Evolutionary conservation across 2,113 vertebrate genomes (phyloP), one percentile per base, ranked within the genome.

Genomic region (Centropristis striata): DNA sequence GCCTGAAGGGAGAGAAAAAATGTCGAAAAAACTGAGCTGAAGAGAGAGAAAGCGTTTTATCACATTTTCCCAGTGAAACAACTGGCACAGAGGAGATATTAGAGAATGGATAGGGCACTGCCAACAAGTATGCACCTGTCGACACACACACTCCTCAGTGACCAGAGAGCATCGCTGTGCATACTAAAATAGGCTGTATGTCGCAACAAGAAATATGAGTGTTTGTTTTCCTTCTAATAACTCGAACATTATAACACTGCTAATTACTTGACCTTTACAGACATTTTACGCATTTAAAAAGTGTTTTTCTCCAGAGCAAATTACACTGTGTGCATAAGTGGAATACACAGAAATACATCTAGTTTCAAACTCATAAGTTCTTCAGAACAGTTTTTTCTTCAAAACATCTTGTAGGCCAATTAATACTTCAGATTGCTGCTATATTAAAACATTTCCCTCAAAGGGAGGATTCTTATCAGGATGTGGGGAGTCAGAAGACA

Each of bases 41-140:
- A 13, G n/a, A 20, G 4, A 60, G 47, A 80, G 41, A 32, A 42
- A 23, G 72, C 28, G 41, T 66, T 80, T 86, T 74, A 88, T 88
- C 83, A 71, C 78, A 71, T 49, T 54, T 65, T 72, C 71, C 41
- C 47, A 75, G 76, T 49, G 8, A 66, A 81, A 79, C 82, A 78
- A 84, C 79, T 85, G 86, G 73, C 70, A 75, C 53, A 65, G 63
- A 51, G 78, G 55, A 88, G 79, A 85, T 86, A 82, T 75, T 77
- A 71, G 68, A 80, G 59, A 81, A 90, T 75, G 68, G 78, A 88
- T 79, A 39, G 71, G 44, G 60, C 27, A 7, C 69, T 57, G 73
- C 41, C 75, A 81, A 63, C 51, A 50, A 63, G 57, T 47, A 57
- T 41, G 71, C 54, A 67, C 83, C 72, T 53, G 53, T 63, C 15